Percentiles rank a stretch among this genome's conserved stretches.
Evolutionary conservation across 1,140 invertebrate genomes (phyloP).

Genomic region (Drosophila ananassae): DNA sequence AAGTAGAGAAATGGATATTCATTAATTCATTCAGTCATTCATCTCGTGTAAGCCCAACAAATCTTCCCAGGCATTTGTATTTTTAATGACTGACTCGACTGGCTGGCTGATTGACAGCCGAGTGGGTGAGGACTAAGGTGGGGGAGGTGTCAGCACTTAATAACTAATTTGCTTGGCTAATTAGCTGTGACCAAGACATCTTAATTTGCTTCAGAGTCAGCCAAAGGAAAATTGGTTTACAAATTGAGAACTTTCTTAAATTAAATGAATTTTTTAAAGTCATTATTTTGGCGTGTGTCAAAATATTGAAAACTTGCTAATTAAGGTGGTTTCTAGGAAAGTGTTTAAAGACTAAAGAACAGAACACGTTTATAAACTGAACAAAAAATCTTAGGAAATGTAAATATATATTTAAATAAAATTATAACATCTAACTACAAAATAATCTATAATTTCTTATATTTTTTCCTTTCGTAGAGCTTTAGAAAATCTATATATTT

Average conservation of each 20-base stretch:
- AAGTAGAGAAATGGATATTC: slow-evolving; percentile 20
- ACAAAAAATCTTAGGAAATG: neutral
- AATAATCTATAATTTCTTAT: neutral
- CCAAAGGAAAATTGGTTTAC: neutral
- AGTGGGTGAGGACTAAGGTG: slow-evolving; percentile 13
- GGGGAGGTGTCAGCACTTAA: slow-evolving; percentile 33
- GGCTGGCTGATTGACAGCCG: slow-evolving; percentile 39
- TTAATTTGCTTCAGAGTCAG: slow-evolving; percentile 20
- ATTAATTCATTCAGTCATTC: slow-evolving; percentile 71
- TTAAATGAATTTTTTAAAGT: neutral
- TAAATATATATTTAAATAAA: too few relatives aligned
- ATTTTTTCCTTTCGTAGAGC: neutral
- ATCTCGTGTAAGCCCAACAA: slow-evolving; percentile 34
- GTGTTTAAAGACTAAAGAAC: neutral
- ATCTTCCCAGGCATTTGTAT: slow-evolving; percentile 41
- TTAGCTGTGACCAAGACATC: slow-evolving; percentile 33
- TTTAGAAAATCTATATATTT: neutral
- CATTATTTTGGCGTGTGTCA: neutral
- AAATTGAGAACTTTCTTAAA: neutral
- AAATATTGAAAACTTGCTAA: neutral
- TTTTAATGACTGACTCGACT: slow-evolving; percentile 44
- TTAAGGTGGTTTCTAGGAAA: neutral
- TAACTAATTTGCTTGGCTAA: slow-evolving; percentile 37
- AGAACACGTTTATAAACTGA: neutral
- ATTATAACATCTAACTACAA: too few relatives aligned